Percentiles rank a stretch among this genome's conserved stretches.
Evolutionary conservation across 2,888 invertebrate species (phyloP).

Genomic region (Mamestra brassicae): DNA sequence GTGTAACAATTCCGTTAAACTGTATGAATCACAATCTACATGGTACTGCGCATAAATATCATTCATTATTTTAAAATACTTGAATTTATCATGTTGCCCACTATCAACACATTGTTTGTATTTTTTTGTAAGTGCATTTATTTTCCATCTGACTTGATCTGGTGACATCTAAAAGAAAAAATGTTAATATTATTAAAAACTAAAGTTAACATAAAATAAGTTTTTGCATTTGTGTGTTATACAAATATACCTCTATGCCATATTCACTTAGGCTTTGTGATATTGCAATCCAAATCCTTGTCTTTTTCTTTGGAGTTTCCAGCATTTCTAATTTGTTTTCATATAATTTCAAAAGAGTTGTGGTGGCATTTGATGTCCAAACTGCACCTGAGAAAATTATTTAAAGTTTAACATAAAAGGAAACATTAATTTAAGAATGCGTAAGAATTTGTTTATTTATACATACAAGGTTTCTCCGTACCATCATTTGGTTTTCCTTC

Average conservation of each 20-base stretch:
- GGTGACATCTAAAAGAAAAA: conserved; percentile 73
- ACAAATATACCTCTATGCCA: conserved; percentile 71
- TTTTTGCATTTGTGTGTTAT: background rate
- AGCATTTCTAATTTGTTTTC: conserved; percentile 77
- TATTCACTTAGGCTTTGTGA: conserved; percentile 74
- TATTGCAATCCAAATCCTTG: conserved; percentile 78
- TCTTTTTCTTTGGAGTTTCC: conserved; percentile 80
- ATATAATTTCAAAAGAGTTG: conserved; percentile 75
- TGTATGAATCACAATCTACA: conserved; percentile 73
- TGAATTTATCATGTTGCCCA: conserved; percentile 74
- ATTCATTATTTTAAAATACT: conserved; percentile 77
- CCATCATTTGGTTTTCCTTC: conserved; percentile 60
- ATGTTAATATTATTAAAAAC: background rate
- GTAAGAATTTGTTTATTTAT: background rate
- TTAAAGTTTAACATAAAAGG: background rate
- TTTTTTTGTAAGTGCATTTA: conserved; percentile 79
- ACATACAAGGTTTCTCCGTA: conserved; percentile 70
- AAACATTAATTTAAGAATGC: background rate
- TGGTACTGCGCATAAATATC: conserved; percentile 76
- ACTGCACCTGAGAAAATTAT: conserved; percentile 71
- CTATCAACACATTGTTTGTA: conserved; percentile 77
- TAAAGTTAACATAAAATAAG: background rate
- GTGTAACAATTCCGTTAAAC: conserved; percentile 67
- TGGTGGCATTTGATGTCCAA: conserved; percentile 76
- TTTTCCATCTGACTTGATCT: conserved; percentile 80